phyloP scores from a whole-genome alignment of 1,140 invertebrate genomes.

The Ridgeia piscesae region DNA sequence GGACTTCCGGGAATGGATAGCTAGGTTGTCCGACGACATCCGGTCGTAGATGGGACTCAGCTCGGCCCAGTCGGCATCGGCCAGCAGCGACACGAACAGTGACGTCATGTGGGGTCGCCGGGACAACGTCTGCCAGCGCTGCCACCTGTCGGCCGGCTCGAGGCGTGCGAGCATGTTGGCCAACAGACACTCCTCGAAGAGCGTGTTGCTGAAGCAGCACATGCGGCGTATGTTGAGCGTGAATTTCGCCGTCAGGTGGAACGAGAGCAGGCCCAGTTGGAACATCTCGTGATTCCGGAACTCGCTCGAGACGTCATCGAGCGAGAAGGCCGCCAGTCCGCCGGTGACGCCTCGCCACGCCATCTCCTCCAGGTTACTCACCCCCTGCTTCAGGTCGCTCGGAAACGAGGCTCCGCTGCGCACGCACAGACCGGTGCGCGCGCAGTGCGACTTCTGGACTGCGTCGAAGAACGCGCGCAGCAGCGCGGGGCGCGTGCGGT shows the following conservation, averaged over 20 bases:
- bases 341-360: neutral
- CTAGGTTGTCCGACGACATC: neutral
- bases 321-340: neutral
- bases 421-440: neutral
- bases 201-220: neutral
- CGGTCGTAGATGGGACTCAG: neutral
- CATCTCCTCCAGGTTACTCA: neutral
- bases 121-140: neutral
- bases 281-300: neutral
- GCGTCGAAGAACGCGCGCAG: neutral
- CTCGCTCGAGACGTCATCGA: neutral
- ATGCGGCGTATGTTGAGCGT: neutral
- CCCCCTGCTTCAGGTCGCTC: neutral
- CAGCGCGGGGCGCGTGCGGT: neutral
- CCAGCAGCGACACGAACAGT: neutral
- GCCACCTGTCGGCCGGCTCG: neutral
- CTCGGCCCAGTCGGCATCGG: neutral
- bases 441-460: neutral
- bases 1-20: neutral
- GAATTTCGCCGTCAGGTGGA: neutral
- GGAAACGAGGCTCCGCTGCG: neutral
- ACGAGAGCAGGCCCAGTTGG: neutral
- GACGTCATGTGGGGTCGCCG: neutral
- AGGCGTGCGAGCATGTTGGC: neutral
- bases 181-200: neutral